phyloP scores from a whole-genome alignment of 2,797 vertebrate species.

The Florisuga fusca region DNA sequence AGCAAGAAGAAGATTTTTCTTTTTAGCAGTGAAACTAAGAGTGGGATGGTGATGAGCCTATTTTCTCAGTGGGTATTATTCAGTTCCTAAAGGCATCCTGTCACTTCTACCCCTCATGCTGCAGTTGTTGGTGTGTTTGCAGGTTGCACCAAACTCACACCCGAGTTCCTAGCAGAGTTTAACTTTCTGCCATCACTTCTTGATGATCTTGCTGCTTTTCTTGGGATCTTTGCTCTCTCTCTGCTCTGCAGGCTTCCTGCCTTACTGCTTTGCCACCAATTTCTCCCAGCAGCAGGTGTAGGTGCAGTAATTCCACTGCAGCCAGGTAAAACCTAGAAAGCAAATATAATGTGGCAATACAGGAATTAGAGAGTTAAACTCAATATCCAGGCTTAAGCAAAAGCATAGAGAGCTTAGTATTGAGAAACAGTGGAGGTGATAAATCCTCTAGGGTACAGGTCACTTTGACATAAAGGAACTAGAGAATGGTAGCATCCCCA shows the following conservation, averaged over 20 bases:
- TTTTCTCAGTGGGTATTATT: background rate
- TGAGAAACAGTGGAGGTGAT: no score
- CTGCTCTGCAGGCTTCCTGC: fast-evolving
- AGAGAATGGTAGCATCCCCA: no score
- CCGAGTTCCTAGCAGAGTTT: background rate
- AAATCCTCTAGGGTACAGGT: no score
- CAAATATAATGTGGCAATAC: no score
- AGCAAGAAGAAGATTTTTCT: background rate
- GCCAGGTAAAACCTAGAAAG: no score
- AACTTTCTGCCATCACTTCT: background rate
- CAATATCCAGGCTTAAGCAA: no score
- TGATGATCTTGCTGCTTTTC: background rate
- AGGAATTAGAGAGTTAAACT: fast-evolving
- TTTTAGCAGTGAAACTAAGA: background rate
- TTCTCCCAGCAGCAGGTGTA: background rate
- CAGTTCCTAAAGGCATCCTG: background rate
- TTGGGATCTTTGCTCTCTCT: background rate
- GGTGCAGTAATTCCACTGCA: background rate
- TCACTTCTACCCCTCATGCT: background rate
- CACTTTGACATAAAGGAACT: no score
- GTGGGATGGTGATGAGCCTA: background rate
- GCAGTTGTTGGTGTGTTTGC: background rate
- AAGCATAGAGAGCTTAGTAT: no score
- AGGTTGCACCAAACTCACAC: background rate
- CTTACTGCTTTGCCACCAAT: background rate